Evolutionary conservation across 2,888 invertebrate species (phyloP), one percentile per base, ranked within the genome.

Genomic region (Cybosia mesomella): DNA sequence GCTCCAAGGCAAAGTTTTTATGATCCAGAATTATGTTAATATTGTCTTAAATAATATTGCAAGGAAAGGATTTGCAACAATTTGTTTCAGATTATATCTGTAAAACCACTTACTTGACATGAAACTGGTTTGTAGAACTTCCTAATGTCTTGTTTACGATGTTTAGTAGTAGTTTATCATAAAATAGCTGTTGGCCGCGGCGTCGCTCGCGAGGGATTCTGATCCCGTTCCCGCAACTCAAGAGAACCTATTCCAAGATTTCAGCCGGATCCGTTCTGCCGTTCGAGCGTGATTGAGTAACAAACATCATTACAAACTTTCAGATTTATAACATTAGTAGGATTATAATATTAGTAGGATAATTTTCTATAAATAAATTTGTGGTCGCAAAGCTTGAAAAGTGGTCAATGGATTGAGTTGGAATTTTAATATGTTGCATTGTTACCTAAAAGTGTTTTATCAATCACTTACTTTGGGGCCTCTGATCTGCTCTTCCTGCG

Each of bases 61-160:
- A 64, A 49, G 22, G 63, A 61, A 73, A 63, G 65, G 77, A 83
- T 73, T 85, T 83, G 67, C 71, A 69, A 66, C 71, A 77, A 79
- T 82, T 83, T 84, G 77, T 81, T 79, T 75, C 54, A 75, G 75
- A 78, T 80, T 78, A 80, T 75, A 80, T 75, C 72, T 74, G 76
- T 72, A 76, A 76, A 79, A 71, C 77, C 80, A 80, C 80, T 84
- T 82, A 76, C 60, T 71, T 66, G 71, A 63, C 54, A 66, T 62
- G 59, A 75, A 66, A 64, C 66, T 68, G 68, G 66, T 34, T 79
- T 55, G 15, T 18, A n/a, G 64, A 80, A 80, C 59, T 80, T 80
- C 71, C 22, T 66, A 74, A 67, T 74, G 71, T 69, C 53, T 71
- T 76, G 58, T 78, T 80, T 68, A 72, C 70, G 69, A 58, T 57